A percentile compares a stretch with the other conserved stretches of the same genome.
These are phyloP conservation scores for Cryptotermes secundus DNA, from an alignment of 1,140 invertebrate genomes.

Conservation along the genomic window DNA sequence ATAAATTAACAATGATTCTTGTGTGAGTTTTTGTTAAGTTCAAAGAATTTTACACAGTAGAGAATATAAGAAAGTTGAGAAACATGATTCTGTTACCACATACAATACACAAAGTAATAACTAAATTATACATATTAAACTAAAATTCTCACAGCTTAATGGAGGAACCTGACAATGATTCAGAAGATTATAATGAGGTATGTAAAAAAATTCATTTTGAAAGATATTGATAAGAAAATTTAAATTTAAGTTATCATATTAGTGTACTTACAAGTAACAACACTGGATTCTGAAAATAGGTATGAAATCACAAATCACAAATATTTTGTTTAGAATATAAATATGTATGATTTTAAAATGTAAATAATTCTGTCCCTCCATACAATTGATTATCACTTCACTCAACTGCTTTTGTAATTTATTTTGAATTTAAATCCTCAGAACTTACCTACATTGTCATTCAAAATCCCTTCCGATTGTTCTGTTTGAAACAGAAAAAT, in stretches of 20 bases:
- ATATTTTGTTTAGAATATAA: background rate
- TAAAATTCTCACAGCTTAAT: background rate
- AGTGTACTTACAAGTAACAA: background rate
- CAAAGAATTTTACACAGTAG: background rate
- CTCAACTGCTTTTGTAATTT: background rate
- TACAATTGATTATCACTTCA: background rate
- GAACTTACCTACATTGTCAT: conserved; percentile 33
- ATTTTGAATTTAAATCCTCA: conserved; percentile 20
- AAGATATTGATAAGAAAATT: background rate
- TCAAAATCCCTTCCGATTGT: conserved; percentile 34
- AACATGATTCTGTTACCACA: background rate
- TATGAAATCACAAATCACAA: background rate
- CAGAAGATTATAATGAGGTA: background rate
- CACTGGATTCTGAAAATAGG: background rate
- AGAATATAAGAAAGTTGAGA: background rate
- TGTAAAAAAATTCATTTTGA: background rate
- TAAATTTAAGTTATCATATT: too few species aligned
- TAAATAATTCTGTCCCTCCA: background rate
- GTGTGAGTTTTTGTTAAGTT: conserved; percentile 11
- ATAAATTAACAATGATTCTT: conserved; percentile 36
- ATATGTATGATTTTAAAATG: background rate
- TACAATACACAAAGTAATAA: background rate
- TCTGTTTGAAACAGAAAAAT: conserved; percentile 35
- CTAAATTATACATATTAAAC: background rate
- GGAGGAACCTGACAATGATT: background rate